A percentile compares a stretch with the other conserved stretches of the same genome.
Conservation (phyloP, 2,888 invertebrate species). For the Dyspetes luteomarginatus region DNA sequence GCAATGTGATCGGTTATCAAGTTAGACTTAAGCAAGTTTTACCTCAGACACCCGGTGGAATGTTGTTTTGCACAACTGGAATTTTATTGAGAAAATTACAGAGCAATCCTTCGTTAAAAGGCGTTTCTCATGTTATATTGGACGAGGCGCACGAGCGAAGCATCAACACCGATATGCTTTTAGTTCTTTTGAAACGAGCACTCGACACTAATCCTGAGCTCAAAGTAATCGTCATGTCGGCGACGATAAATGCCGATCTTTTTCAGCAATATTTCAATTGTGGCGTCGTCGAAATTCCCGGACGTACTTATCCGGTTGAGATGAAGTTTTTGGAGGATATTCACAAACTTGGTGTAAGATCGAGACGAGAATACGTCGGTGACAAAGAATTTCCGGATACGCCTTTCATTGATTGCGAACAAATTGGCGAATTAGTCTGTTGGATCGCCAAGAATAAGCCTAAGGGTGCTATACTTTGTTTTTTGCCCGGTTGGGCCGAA, state of each 20-base stretch:
- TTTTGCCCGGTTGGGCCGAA: constrained; percentile 91
- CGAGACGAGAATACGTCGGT: constrained; percentile 60
- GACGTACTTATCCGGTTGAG: constrained; percentile 86
- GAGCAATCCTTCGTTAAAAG: constrained; percentile 83
- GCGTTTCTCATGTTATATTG: constrained; percentile 88
- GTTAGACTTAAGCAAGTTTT: constrained; percentile 86
- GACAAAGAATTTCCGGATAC: constrained; percentile 47
- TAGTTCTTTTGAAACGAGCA: constrained; percentile 86
- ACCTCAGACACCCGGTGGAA: constrained; percentile 85
- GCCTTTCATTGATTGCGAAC: constrained; percentile 84
- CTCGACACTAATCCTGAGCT: constrained; percentile 85
- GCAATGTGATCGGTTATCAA: constrained; percentile 87
- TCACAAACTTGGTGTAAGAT: constrained; percentile 61
- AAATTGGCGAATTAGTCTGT: constrained; percentile 84
- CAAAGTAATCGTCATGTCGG: constrained; percentile 89
- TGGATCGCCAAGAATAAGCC: constrained; percentile 86
- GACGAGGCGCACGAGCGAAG: constrained; percentile 91
- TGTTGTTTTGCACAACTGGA: constrained; percentile 90
- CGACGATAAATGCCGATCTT: constrained; percentile 87
- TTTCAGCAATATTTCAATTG: constrained; percentile 86
- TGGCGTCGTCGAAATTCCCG: constrained; percentile 85
- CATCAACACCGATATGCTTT: constrained; percentile 88
- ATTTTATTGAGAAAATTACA: constrained; percentile 84
- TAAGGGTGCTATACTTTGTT: constrained; percentile 89
- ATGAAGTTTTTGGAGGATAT: constrained; percentile 86